Conservation (phyloP, 2,797 vertebrate genomes). For the Malacoraja senta region DNA sequence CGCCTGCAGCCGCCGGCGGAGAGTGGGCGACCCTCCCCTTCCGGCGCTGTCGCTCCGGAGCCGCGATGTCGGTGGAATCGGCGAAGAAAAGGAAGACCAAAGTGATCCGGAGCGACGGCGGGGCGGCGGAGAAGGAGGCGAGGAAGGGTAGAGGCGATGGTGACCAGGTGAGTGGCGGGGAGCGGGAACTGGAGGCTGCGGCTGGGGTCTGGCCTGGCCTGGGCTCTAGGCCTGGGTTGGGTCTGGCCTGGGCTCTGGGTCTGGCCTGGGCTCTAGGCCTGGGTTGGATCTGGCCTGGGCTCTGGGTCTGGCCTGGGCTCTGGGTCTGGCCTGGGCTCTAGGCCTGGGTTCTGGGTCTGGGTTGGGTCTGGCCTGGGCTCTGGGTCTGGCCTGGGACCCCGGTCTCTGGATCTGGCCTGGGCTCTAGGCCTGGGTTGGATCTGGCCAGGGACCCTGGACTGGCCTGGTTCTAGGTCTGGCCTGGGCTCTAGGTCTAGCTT, state of each 20-base stretch:
- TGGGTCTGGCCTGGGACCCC: no score
- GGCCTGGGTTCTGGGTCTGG: no score
- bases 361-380: no score
- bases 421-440: no score
- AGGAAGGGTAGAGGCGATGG: constrained; percentile 55
- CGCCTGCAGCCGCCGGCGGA: background rate
- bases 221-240: background rate
- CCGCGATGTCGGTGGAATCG: constrained; percentile 66
- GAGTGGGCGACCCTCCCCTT: background rate
- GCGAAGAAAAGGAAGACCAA: constrained; percentile 89
- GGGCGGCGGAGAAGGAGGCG: constrained; percentile 48
- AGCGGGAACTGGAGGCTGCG: background rate
- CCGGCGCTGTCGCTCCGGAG: background rate
- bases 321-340: no score
- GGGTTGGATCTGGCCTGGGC: background rate
- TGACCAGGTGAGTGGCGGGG: constrained; percentile 62
- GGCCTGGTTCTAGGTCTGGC: no score
- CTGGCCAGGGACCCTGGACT: no score
- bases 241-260: no score
- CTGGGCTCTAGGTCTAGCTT: no score
- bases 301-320: no score
- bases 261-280: background rate
- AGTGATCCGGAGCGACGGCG: constrained; percentile 79
- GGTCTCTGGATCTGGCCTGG: no score
- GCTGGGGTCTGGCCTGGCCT: background rate